Evolutionary conservation across 2,888 invertebrate species (phyloP), one percentile per base, ranked within the genome.

Genomic region (Apotomis turbidana): DNA sequence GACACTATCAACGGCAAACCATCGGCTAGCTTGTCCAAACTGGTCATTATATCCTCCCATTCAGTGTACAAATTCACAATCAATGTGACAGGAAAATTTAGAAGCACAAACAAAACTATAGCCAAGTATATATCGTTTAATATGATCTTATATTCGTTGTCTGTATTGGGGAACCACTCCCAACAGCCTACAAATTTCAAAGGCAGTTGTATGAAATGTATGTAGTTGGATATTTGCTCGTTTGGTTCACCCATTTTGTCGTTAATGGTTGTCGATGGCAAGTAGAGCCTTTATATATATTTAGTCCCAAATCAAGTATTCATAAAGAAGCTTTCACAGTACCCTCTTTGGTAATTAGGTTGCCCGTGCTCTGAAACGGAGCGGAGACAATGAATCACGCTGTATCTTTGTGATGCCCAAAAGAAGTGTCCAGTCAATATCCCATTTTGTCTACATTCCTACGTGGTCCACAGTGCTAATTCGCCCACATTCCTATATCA

Each of bases 121-220:
- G 79, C 77, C 0, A 90, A 70, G 54, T 91, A 91, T 0, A 87
- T 59, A 12, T 87, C 78, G 73, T 93, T 92, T 0, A 84, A 27
- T 0, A 89, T 77, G 3, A 84, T 78, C 36, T 83, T 80, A 1
- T 67, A 74, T 60, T 83, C 79, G 3, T 70, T 78, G 0, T 70
- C 72, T 0, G 89, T 79, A 3, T 84, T 78, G 0, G 78, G 78
- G 61, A 77, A 91, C 85, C 92, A 86, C 10, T 91, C 91, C 91
- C 90, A 91, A 51, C 90, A 91, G 0, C 82, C 91, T 0, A 81
- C 88, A 0, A 89, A 76, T 77, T 91, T 89, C 5, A 93, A 73
- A 0, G 91, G 88, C 5, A 81, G 61, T 52, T 83, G 79, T 2
- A 91, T 71, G 71, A 83, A 93, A 54, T 90, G 82, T 0, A 84